Evolutionary conservation across 2,888 invertebrate genomes (phyloP).

Genomic region (Rhingia campestris): DNA sequence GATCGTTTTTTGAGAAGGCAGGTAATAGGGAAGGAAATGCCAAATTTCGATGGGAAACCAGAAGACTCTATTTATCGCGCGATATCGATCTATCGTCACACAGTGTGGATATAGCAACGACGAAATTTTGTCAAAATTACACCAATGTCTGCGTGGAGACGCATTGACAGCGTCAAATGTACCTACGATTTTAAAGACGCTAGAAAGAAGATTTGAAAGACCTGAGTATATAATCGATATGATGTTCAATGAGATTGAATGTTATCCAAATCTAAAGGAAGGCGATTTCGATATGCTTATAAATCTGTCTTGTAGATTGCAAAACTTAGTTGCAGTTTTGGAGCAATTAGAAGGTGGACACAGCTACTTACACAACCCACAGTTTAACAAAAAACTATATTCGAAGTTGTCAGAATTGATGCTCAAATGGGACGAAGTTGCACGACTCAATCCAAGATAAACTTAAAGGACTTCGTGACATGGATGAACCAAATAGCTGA

Average conservation of each 20-base stretch:
- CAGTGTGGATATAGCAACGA: neutral
- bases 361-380: conserved; percentile 3
- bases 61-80: neutral
- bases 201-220: neutral
- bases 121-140: neutral
- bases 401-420: neutral
- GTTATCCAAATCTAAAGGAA: neutral
- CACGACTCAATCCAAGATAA: too few relatives aligned
- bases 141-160: conserved; percentile 7
- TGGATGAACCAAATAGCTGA: neutral
- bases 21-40: conserved; percentile 1
- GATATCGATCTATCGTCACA: neutral
- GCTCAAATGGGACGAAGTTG: neutral
- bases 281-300: neutral
- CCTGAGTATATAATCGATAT: neutral
- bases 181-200: conserved; percentile 3
- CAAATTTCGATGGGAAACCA: neutral
- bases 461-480: neutral
- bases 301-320: neutral
- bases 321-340: neutral
- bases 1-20: conserved; percentile 2
- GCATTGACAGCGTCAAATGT: conserved; percentile 7
- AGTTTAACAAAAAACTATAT: neutral
- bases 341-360: neutral
- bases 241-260: neutral